Evolutionary conservation across 2,113 vertebrate species (phyloP), one percentile per base, ranked within the genome.

Genomic region (Recurvirostra avosetta): DNA sequence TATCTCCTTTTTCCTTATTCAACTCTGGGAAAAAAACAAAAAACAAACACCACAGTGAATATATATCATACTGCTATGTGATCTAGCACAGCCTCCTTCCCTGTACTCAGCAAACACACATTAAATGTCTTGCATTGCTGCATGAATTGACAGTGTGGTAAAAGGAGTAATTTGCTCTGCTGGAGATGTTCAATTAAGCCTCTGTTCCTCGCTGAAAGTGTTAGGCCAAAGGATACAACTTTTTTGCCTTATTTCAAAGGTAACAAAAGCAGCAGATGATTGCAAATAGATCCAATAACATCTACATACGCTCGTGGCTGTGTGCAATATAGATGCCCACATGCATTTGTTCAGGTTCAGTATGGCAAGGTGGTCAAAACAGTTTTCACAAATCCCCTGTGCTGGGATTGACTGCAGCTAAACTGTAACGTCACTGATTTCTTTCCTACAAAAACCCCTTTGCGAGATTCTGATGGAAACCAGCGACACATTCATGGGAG

Each of bases 11-110:
- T 90, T 83, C 81, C 74, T 72, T 86, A 65, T 95, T 97, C 55
- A 98, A 58, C 81, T 93, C 98, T 98, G 96, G 96, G 97, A 97
- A 56, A 50, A 92, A 95, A 95, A 95, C 38, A 38, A 38, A 38
- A 38, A 38, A 26, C 22, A 95, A 83, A 93, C 6, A 92, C 40
- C 26, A 84, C 36, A 73, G 58, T 96, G 62, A 96, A 41, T 26
- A 41, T 25, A 26, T 71, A 21, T 88, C 26, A 25, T 41, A 22
- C 9, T 50, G 50, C 27, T 23, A 38, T 1, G 3, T 45, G 47
- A 80, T 23, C 55, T 40, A 78, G 49, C 36, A 66, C 65, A 86
- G 66, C 47, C 29, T 85, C 32, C 23, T 26, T 22, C 34, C 29
- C 27, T 6, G 11, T n/a, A 73, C 43, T 25, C 62, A 68, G 34